Base-by-base conservation (phyloP, 2,797 vertebrate genomes). In the Dryobates pubescens region DNA sequence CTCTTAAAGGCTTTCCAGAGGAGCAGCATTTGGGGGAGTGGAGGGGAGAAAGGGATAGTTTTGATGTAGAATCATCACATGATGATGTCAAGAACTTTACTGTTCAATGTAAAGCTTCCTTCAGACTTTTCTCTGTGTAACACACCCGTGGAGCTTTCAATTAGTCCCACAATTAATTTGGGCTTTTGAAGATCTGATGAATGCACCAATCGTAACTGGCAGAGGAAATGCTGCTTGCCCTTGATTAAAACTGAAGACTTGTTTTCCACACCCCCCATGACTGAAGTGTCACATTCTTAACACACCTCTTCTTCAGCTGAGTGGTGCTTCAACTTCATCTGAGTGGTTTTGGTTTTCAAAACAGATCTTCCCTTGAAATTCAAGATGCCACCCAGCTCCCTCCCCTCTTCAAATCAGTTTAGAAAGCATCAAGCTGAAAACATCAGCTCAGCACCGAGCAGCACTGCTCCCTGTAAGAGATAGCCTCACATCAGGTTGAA, bases 331-430 rank as follows among this genome's bases (percentile, higher is more conserved):
- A 94, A 67, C 72, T 90, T 89, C 69, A 90, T 56, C 73, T 83
- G 87, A 93, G 93, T 78, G 75, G 82, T 67, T 88, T 94, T 94
- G 89, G 80, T 94, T 94, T 88, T 41, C 8, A 88, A 90, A 92
- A 88, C 79, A 78, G 57, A 92, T 88, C 92, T 91, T 59, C 77
- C 17, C 54, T 84, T 82, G 47, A 38, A 70, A 85, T 65, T 89
- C 79, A 87, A 64, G 75, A 87, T 69, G 88, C 92, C 86, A 90
- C 69, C 82, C 81, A 84, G 77, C 34, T 87, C 57, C 34, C 63
- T 89, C 57, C 29, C 10, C 32, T 67, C 10, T 49, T 51, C 22
- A 49, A 49, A 49, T 49, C 49, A 51, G 49, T 51, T 51, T 24
- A 51, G 23, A 51, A 51, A 51, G 49, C 49, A 51, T 24, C 49